A percentile compares a stretch with the other conserved stretches of the same genome.
Evolutionary conservation across 2,113 vertebrate species (phyloP).

Genomic region (Okapia johnstoni): DNA sequence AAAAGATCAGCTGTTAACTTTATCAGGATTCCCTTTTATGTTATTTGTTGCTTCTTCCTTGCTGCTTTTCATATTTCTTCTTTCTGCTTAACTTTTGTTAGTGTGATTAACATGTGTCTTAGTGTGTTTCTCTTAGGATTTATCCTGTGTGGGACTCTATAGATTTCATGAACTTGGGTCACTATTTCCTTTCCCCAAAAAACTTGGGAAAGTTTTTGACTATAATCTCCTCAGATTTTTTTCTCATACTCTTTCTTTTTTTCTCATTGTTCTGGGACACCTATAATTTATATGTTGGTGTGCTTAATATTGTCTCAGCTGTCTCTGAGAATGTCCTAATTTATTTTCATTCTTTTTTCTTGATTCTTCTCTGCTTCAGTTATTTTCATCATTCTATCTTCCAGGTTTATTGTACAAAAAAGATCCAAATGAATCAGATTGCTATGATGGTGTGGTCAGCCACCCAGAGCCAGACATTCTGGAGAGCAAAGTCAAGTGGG

Average conservation of each 20-base stretch:
- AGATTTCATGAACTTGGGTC: neutral
- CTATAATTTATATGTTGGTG: neutral
- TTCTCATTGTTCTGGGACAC: neutral
- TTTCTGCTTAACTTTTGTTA: neutral
- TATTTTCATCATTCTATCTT: neutral
- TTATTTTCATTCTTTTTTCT: neutral
- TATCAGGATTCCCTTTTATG: neutral
- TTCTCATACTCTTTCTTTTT: neutral
- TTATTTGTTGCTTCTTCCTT: neutral
- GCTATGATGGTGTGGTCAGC: neutral
- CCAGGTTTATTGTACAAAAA: neutral
- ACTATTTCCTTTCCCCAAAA: neutral
- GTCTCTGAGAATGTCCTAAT: neutral
- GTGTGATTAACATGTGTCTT: neutral
- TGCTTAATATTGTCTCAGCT: neutral
- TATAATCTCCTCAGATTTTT: neutral
- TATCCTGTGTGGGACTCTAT: neutral
- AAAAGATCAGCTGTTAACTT: neutral
- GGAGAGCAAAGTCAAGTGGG: neutral
- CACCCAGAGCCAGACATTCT: neutral
- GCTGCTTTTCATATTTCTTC: neutral
- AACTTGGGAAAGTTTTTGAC: neutral
- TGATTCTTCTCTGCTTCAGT: neutral
- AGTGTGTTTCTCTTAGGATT: neutral
- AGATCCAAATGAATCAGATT: neutral